These are phyloP conservation scores for Lophura swinhoii DNA, from an alignment of 2,797 vertebrate species.

Conservation along the genomic window DNA sequence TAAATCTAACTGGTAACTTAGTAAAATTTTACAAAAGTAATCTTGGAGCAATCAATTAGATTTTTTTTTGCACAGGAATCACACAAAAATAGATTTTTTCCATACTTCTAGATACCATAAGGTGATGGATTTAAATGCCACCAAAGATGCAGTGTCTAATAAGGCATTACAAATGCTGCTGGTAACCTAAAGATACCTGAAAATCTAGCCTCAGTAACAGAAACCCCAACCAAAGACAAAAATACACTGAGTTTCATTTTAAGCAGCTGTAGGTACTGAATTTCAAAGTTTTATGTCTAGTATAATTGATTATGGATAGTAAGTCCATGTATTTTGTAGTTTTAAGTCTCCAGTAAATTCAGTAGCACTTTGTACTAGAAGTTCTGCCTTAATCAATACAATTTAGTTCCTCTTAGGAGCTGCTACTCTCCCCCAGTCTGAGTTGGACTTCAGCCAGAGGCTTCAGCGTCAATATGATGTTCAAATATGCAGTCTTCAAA, in stretches of 20 bases:
- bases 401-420: slow-evolving; percentile 41
- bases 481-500: not conserved
- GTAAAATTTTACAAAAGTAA: not conserved
- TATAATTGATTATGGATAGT: not conserved
- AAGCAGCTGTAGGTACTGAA: not conserved
- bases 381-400: slow-evolving; percentile 37
- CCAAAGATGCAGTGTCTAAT: not conserved
- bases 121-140: not conserved
- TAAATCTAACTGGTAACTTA: not conserved
- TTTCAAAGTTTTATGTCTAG: not conserved
- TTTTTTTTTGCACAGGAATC: not conserved
- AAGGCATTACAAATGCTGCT: not conserved
- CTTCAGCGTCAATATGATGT: not conserved
- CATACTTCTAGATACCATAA: rapidly evolving
- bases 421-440: not conserved
- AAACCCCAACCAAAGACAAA: slow-evolving; percentile 3
- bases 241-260: not conserved
- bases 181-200: not conserved
- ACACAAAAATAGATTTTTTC: not conserved
- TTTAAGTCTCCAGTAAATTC: slow-evolving; percentile 24
- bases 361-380: slow-evolving; percentile 20
- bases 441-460: not conserved
- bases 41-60: not conserved
- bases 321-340: not conserved
- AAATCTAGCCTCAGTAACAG: not conserved